Evolutionary conservation across 53 echinoderm and acorn worm species (phyloP), one percentile per base, ranked within the genome.

Genomic region (Apostichopus leukothele): DNA sequence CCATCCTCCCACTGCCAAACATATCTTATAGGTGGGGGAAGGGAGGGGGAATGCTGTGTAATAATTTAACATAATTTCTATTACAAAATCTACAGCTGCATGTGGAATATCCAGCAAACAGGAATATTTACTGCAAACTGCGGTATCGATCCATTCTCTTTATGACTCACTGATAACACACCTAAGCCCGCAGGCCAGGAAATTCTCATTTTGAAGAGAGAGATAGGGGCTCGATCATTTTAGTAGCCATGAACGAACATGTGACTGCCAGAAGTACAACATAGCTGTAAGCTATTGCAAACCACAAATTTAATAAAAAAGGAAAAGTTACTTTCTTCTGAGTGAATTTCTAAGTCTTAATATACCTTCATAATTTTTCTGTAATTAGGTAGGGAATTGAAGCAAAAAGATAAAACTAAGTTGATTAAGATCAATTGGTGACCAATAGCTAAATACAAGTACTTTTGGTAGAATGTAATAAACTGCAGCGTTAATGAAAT

Each of bases 381-480:
- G 71, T n/a, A 71, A 71, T 14, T 39, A n/a, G 20, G 71, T n/a
- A 71, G 7, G 10, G 14, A 71, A 71, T 16, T 71, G 6, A 71
- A 71, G 11, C 18, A 19, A 71, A 71, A n/a, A 71, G 20, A 18
- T 71, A n/a, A 19, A 6, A n/a, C 6, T 71, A 71, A 71, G 14
- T 19, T 81, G 22, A 81, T 81, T 54, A 81, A 81, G 57, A 55
- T 55, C 81, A 81, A 81, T 54, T 54, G 21, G 21, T 25, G 22
- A 81, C 54, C 81, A 9, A 23, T 11, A 51, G 81, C 54, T 22
- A 50, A n/a, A 81, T 54, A 81, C 20, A 9, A 50, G 21, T 22
- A 54, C 59, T 81, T 9, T 81, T 18, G 81, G 81, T n/a, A 54
- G 51, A 81, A 54, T 81, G 10, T 54, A 81, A 81, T 81, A 55